Base-by-base conservation (phyloP, 92 coral and sea anemone genomes). In the Parazoanthus atlanticus region DNA sequence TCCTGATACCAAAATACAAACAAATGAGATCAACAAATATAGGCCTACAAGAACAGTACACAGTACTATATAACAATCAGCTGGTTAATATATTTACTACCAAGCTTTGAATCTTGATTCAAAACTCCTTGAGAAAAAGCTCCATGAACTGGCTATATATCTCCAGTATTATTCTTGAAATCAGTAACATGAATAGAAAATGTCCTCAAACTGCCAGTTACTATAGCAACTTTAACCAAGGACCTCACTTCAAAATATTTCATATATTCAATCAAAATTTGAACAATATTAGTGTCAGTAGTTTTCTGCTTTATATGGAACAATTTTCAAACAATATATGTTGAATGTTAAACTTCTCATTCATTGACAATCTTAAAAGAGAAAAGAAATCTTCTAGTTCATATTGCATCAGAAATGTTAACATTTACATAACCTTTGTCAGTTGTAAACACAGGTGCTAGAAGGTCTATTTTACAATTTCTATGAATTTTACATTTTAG, bases 391-490 rank as follows among this genome's bases (percentile, higher is more conserved):
- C n/a, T 30, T 28, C 32, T 70, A 6, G 0, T 83, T 41, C 31
- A n/a, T 41, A 65, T 65, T 66, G 83, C 65, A 79, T 79, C 69
- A 49, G 21, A 81, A 61, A 32, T 19, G 11, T 31, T 11, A 32
- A 81, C 46, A 81, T 81, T 81, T 81, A 81, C 74, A 58, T 81
- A 81, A 81, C 43, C 85, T 81, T 29, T 47, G 66, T 78, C 66
- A 11, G 2, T 52, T 34, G 72, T 16, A 76, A 66, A 56, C 56
- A 74, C 58, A 78, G 66, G 77, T 79, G 82, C 21, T 32, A 11
- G 8, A 72, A 61, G 56, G 38, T 67, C 33, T 29, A 38, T 67
- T 30, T n/a, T 49, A 10, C 25, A 49, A 16, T 5, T 21, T 19
- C 46, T 21, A 13, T 6, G 1, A 30, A 73, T 28, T 5, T 30